Conservation (phyloP, 2,888 invertebrate species). For the Drosophila nr. medialis region DNA sequence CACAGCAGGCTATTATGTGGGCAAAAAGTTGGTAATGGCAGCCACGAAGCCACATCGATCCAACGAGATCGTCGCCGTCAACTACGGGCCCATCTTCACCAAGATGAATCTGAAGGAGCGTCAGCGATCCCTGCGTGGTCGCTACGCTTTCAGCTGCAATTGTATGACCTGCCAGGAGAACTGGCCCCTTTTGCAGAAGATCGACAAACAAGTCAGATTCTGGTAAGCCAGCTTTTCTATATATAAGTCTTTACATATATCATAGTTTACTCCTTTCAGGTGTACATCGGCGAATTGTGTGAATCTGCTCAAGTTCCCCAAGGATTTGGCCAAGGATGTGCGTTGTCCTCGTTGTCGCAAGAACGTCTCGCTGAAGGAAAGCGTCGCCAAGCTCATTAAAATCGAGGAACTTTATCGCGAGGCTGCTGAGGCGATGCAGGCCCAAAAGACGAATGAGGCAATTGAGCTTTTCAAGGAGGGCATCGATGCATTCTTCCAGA, state of each 20-base stretch:
- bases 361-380: conserved; percentile 85
- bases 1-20: conserved; percentile 91
- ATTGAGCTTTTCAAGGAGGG: conserved; percentile 86
- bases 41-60: conserved; percentile 88
- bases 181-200: conserved; percentile 89
- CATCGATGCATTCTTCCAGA: conserved; percentile 87
- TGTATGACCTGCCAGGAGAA: conserved; percentile 90
- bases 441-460: conserved; percentile 86
- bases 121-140: conserved; percentile 88
- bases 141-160: conserved; percentile 92
- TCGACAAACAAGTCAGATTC: conserved; percentile 85
- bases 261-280: conserved; percentile 75
- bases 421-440: conserved; percentile 85
- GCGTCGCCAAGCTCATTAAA: conserved; percentile 84
- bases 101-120: conserved; percentile 86
- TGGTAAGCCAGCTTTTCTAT: conserved; percentile 63
- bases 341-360: conserved; percentile 86
- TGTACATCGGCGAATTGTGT: conserved; percentile 86
- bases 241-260: not conserved
- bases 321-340: conserved; percentile 83
- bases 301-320: conserved; percentile 85
- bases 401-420: conserved; percentile 86
- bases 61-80: conserved; percentile 91
- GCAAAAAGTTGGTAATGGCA: conserved; percentile 89
- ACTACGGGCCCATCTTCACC: conserved; percentile 93